Evolutionary conservation across 1,140 invertebrate genomes (phyloP).

Genomic region (Sesamia nonagrioides): DNA sequence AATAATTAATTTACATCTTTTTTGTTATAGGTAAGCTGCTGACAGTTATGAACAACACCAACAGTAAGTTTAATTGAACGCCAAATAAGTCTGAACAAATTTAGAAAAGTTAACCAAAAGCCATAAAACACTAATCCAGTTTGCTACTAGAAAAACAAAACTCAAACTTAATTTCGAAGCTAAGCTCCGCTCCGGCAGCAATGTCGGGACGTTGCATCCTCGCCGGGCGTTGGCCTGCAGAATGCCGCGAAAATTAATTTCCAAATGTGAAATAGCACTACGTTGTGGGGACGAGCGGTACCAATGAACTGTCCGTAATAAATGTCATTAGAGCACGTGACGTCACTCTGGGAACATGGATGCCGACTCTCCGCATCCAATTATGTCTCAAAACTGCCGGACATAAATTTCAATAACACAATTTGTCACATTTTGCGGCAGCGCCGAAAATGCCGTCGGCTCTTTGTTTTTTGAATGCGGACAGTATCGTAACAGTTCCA

Average conservation of each 20-base stretch:
- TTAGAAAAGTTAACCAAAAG: slow-evolving; percentile 49
- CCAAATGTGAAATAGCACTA: slow-evolving; percentile 65
- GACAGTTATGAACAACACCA: slow-evolving; percentile 5
- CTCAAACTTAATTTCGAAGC: slow-evolving; percentile 29
- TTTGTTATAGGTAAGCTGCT: slow-evolving; percentile 62
- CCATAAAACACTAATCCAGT: slow-evolving; percentile 27
- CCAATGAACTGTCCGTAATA: slow-evolving; percentile 80
- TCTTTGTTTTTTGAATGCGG: slow-evolving; percentile 67
- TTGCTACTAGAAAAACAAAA: slow-evolving; percentile 36
- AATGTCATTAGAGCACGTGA: slow-evolving; percentile 80
- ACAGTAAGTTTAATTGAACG: slow-evolving; percentile 35
- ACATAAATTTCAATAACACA: slow-evolving; percentile 83
- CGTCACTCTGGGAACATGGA: slow-evolving; percentile 75
- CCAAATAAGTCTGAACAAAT: slow-evolving; percentile 36
- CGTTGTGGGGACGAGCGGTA: slow-evolving; percentile 65
- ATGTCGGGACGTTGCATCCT: slow-evolving; percentile 31
- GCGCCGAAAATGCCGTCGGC: slow-evolving; percentile 56
- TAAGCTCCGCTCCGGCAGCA: neutral
- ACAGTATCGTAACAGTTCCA: slow-evolving; percentile 48
- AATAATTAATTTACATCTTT: slow-evolving; percentile 37
- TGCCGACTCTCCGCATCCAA: slow-evolving; percentile 75
- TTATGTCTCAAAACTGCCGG: slow-evolving; percentile 80
- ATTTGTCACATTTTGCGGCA: slow-evolving; percentile 79
- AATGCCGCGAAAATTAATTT: slow-evolving; percentile 74
- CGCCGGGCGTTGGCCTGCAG: slow-evolving; percentile 22